Base-by-base conservation (phyloP, 2,888 invertebrate genomes). In the Argyresthia goedartella region DNA sequence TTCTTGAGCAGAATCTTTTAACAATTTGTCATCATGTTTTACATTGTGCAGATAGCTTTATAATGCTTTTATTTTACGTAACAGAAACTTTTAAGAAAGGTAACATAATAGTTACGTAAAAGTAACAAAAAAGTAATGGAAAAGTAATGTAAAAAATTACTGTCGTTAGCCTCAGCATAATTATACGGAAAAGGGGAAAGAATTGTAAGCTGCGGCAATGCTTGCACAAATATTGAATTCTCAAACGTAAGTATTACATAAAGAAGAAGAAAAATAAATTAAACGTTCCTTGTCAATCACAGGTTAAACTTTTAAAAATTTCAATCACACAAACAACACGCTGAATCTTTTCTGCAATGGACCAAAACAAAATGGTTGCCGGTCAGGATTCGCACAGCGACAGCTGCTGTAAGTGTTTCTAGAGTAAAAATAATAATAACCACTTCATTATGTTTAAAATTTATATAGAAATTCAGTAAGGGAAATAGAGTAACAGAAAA, bases 111-210 rank as follows among this genome's bases (percentile, higher is more conserved):
- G 43, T 13, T n/a, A 10, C 43, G 14, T 43, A 43, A 43, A n/a
- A n/a, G 43, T 43, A 43, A 6, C 11, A 13, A n/a, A 13, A 13
- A 11, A 13, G 43, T 42, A 52, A 52, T 49, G 49, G 42, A 52
- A 52, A 48, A 49, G 52, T 52, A 52, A 52, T 49, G 42, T 43
- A 48, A 52, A 52, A 49, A 52, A 48, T 25, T 13, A 34, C 49
- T 52, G 49, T 42, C 52, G n/a, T 43, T 34, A 48, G 36, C 49
- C 25, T 25, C 25, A 51, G 34, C 44, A 51, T 34, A 51, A 35
- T 51, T 51, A 44, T 34, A 13, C 25, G 44, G 42, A 14, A 43
- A 43, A 43, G 8, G 39, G 6, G 43, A 43, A 13, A 14, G 43
- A 8, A 8, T 43, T 43, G 43, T 43, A n/a, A 43, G 43, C 13